Percentiles rank a stretch among this genome's conserved stretches.
Conservation (phyloP, 1,140 invertebrate genomes). For the Dicyema japonicum region DNA sequence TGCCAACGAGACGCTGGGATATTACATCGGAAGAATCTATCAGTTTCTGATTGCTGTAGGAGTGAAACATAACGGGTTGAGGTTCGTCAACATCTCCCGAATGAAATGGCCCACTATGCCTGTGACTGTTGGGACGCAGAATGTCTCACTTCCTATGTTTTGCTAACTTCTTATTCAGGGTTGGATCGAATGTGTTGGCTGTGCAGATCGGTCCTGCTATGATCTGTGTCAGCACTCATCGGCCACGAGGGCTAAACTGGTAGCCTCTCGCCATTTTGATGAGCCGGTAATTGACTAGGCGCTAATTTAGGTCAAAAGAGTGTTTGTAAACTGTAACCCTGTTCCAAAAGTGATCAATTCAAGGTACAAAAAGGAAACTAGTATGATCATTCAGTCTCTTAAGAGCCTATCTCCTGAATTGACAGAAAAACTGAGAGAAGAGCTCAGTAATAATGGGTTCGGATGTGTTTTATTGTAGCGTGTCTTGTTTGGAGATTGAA, state of each 20-base stretch:
- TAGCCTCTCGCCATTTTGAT: constrained; percentile 53
- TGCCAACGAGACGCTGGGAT: constrained; percentile 77
- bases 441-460: background rate
- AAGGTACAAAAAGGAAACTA: too few relatives aligned
- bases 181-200: constrained; percentile 96
- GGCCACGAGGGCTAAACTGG: constrained; percentile 53
- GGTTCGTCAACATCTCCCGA: constrained; percentile 91
- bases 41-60: constrained; percentile 53
- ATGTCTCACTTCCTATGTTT: constrained; percentile 54
- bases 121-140: constrained; percentile 97
- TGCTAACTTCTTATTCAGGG: constrained; percentile 13
- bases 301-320: constrained; percentile 1
- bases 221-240: constrained; percentile 70
- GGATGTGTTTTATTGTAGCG: background rate
- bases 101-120: constrained; percentile 99
- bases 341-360: too few relatives aligned
- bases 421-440: background rate
- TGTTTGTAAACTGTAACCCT: too few relatives aligned
- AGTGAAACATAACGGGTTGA: constrained; percentile 42
- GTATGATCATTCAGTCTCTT: too few relatives aligned
- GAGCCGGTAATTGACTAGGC: constrained; percentile 24
- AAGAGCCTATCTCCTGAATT: background rate
- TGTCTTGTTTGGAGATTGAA: background rate
- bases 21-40: constrained; percentile 82
- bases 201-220: constrained; percentile 84